Evolutionary conservation across 2,113 vertebrate species (phyloP).

Genomic region (Genyomyrus donnyi): DNA sequence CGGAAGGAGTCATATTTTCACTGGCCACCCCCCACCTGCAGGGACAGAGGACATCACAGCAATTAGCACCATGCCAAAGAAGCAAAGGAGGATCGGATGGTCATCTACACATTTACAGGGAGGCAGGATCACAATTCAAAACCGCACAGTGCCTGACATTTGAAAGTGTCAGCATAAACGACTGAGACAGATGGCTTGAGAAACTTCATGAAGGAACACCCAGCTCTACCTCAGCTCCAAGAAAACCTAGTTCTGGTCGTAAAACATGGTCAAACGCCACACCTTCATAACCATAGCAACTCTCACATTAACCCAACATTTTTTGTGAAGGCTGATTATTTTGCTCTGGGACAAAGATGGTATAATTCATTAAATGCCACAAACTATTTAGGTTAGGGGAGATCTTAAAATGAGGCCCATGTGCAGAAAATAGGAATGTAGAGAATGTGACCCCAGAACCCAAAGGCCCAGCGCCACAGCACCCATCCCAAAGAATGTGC

Average conservation of each 20-base stretch:
- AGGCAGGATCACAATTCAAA: not conserved
- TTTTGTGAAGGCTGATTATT: not conserved
- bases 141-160: not conserved
- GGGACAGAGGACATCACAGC: not conserved
- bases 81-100: not conserved
- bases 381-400: not conserved
- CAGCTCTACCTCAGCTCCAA: not conserved
- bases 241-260: not conserved
- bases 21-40: slow-evolving; percentile 55
- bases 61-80: not conserved
- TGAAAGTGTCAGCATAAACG: not conserved
- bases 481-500: not conserved
- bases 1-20: slow-evolving; percentile 75
- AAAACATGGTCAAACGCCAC: not conserved
- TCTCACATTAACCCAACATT: not conserved
- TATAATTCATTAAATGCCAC: not conserved
- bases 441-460: not conserved
- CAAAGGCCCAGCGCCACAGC: not conserved
- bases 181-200: slow-evolving; percentile 8
- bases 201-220: not conserved
- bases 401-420: not conserved
- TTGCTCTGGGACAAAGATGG: not conserved
- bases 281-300: not conserved
- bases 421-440: not conserved
- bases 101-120: not conserved